These are phyloP conservation scores for Pantelozetes paolii DNA, from an alignment of 2,888 invertebrate genomes.

Conservation along the genomic window DNA sequence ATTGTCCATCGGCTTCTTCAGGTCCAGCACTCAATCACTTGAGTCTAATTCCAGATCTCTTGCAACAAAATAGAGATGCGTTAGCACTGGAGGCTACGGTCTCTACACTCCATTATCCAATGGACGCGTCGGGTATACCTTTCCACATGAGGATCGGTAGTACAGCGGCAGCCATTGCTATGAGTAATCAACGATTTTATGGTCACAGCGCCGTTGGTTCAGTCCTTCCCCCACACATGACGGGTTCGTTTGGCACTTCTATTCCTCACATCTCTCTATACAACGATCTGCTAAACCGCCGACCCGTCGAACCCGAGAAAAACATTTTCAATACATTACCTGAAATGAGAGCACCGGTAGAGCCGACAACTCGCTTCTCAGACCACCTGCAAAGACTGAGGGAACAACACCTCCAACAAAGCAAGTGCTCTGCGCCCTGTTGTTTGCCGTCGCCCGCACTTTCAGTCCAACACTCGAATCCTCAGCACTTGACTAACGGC, in stretches of 20 bases:
- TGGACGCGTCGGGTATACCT: slow-evolving; percentile 2
- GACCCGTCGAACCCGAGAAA: slow-evolving; percentile 5
- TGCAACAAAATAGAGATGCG: slow-evolving; percentile 23
- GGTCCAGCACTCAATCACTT: neutral
- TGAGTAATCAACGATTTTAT: too few species aligned
- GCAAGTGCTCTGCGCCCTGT: slow-evolving; percentile 21
- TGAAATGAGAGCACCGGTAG: neutral
- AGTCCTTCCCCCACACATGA: neutral
- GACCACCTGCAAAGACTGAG: slow-evolving; percentile 29
- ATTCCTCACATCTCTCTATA: slow-evolving; percentile 10
- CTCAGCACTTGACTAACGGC: neutral
- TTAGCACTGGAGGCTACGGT: neutral
- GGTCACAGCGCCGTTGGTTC: neutral
- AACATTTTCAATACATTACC: neutral
- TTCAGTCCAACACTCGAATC: neutral
- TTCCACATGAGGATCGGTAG: neutral
- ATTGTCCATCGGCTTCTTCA: neutral
- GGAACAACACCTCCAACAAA: slow-evolving; percentile 29
- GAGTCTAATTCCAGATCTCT: neutral
- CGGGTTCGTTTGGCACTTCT: neutral
- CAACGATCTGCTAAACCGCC: neutral
- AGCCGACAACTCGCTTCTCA: slow-evolving; percentile 16
- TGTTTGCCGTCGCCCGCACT: neutral
- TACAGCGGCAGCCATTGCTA: neutral
- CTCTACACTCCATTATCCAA: neutral